A percentile compares a stretch with the other conserved stretches of the same genome.
Evolutionary conservation across 2,888 invertebrate genomes (phyloP).

Genomic region (Brachypterus glaber): DNA sequence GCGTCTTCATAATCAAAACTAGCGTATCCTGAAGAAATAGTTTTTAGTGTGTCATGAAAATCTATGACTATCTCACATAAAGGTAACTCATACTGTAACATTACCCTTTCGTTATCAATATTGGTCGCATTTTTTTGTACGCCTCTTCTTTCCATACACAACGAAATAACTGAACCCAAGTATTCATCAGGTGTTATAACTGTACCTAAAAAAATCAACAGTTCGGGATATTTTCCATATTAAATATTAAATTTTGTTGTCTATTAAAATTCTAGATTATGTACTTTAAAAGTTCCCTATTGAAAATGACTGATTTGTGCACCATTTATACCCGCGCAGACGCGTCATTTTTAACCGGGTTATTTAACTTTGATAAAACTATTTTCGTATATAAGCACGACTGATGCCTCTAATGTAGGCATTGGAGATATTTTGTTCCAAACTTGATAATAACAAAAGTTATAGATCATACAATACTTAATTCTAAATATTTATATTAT

Average conservation of each 20-base stretch:
- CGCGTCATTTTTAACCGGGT: too few relatives aligned
- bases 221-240: neutral
- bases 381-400: too few relatives aligned
- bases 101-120: conserved; percentile 72
- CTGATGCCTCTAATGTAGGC: too few relatives aligned
- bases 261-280: too few relatives aligned
- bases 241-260: neutral
- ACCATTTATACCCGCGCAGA: too few relatives aligned
- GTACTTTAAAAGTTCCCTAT: too few relatives aligned
- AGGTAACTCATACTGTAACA: conserved; percentile 78
- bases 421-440: too few relatives aligned
- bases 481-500: too few relatives aligned
- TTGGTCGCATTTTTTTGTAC: conserved; percentile 58
- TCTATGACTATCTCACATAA: conserved; percentile 90
- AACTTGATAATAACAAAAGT: too few relatives aligned
- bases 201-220: conserved; percentile 50
- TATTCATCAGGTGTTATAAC: conserved; percentile 78
- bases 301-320: too few relatives aligned
- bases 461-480: too few relatives aligned
- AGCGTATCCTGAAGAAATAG: conserved; percentile 87
- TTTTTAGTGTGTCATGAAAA: conserved; percentile 88
- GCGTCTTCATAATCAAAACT: conserved; percentile 88
- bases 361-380: too few relatives aligned
- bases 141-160: conserved; percentile 70
- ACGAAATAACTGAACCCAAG: conserved; percentile 57